Evolutionary conservation across 2,888 invertebrate genomes (phyloP), one percentile per base, ranked within the genome.

Genomic region (Drosophila cognata): DNA sequence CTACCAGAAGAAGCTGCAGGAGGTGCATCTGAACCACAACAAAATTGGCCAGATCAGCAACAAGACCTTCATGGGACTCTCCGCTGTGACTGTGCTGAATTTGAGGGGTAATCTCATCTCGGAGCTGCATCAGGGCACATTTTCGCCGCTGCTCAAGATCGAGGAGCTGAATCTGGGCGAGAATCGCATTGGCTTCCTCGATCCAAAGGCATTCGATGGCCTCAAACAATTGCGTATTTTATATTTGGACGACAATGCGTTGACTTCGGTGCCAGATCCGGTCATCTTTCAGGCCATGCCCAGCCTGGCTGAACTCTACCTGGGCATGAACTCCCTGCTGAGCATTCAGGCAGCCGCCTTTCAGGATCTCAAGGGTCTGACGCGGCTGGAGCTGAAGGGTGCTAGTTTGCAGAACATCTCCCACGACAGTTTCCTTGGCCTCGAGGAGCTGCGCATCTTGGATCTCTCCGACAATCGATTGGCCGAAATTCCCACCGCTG

Each of bases 91-190:
- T 0, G 97, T 97, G 48, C 94, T 98, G 60, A 97, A 97, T 93
- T 93, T 98, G 74, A 95, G 97, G 68, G 96, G 96, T 77, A 98
- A 98, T 93, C 96, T 96, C 85, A 93, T 98, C 56, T 97, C 97
- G 91, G 96, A 96, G 88, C 94, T 98, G 60, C 95, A 95, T 16
- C 95, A 95, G 85, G 96, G 96, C 48, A 94, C 97, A 28, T 98
- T 98, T 92, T 94, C 95, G 0, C 95, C 96, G 25, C 93, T 97
- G 77, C 95, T 95, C 8, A 96, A 96, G 91, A 94, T 98, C 77
- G 97, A 97, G 92, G 97, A 98, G 92, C 94, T 98, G 68, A 97
- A 98, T 93, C 94, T 98, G 82, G 97, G 97, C 29, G 96, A 97
- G 92, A 97, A 98, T 92, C 95, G 97, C 85, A 97, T 98, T 92